Evolutionary conservation across 2,888 invertebrate species (phyloP).

Genomic region (Gastrophysa polygoni): DNA sequence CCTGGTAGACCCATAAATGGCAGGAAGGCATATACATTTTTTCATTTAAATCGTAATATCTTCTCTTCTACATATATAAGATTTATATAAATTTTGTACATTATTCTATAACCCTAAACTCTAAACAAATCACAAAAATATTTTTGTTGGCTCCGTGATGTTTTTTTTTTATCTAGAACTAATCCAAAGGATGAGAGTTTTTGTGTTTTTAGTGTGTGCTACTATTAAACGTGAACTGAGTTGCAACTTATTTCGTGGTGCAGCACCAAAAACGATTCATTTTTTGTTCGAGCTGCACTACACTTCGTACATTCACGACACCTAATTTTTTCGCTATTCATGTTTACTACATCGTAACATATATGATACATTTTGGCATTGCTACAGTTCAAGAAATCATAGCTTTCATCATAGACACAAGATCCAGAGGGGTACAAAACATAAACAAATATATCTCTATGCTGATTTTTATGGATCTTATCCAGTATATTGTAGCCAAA

Average conservation of each 20-base stretch:
- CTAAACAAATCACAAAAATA: slow-evolving; percentile 63
- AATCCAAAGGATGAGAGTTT: slow-evolving; percentile 47
- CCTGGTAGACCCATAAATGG: slow-evolving; percentile 66
- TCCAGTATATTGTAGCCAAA: too few relatives aligned
- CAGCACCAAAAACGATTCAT: slow-evolving; percentile 40
- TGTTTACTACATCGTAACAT: slow-evolving; percentile 55
- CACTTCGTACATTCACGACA: slow-evolving; percentile 58
- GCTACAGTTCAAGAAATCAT: slow-evolving; percentile 48
- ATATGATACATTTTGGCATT: slow-evolving; percentile 58
- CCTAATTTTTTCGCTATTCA: slow-evolving; percentile 49
- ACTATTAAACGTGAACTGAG: slow-evolving; percentile 47
- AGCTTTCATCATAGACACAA: slow-evolving; percentile 35
- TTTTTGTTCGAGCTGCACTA: slow-evolving; percentile 52
- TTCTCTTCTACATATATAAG: slow-evolving; percentile 57
- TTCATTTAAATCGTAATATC: slow-evolving; percentile 59
- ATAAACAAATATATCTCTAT: neutral
- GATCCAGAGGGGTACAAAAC: slow-evolving; percentile 12
- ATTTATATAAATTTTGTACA: slow-evolving; percentile 63
- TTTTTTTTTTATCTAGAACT: slow-evolving; percentile 42
- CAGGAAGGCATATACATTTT: slow-evolving; percentile 67
- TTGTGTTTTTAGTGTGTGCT: slow-evolving; percentile 48
- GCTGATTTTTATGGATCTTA: too few relatives aligned
- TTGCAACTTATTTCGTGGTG: slow-evolving; percentile 41
- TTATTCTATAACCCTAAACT: slow-evolving; percentile 57
- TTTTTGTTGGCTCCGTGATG: slow-evolving; percentile 56